These are phyloP conservation scores for Leucophenga montana DNA, from an alignment of 2,888 invertebrate species.

Conservation along the genomic window DNA sequence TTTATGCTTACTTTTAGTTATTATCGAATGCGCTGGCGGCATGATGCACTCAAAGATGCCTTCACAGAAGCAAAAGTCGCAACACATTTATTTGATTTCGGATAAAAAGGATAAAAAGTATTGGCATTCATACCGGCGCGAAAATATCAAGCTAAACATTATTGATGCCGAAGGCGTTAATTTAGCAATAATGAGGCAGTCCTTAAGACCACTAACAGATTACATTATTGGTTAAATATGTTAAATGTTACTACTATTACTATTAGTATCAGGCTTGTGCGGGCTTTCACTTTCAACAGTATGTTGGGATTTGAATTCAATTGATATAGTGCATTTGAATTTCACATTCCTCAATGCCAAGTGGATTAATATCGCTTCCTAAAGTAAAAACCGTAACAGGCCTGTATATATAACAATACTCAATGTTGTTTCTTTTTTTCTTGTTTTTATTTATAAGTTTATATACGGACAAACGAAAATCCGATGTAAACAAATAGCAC, in stretches of 20 bases:
- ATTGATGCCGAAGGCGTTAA: background rate
- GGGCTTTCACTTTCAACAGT: too few species aligned
- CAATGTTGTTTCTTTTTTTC: too few species aligned
- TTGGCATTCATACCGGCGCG: background rate
- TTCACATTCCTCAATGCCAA: too few species aligned
- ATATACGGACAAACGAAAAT: too few species aligned
- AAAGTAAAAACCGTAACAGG: too few species aligned
- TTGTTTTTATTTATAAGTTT: too few species aligned
- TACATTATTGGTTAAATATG: background rate
- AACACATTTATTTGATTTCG: background rate
- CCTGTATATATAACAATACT: too few species aligned
- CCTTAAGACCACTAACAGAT: background rate
- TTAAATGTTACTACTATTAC: conserved; percentile 1
- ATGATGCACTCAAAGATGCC: background rate
- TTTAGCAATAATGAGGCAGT: conserved; percentile 8
- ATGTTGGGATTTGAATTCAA: too few species aligned
- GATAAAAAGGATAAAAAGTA: background rate
- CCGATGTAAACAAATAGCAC: too few species aligned
- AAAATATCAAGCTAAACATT: background rate
- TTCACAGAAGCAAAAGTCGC: too few species aligned
- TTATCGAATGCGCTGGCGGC: conserved; percentile 7
- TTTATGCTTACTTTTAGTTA: background rate
- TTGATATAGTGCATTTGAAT: too few species aligned
- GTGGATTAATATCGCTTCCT: too few species aligned
- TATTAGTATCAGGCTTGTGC: background rate